Evolutionary conservation across 2,888 invertebrate genomes (phyloP).

Genomic region (Leptinotarsa rubiginosa): DNA sequence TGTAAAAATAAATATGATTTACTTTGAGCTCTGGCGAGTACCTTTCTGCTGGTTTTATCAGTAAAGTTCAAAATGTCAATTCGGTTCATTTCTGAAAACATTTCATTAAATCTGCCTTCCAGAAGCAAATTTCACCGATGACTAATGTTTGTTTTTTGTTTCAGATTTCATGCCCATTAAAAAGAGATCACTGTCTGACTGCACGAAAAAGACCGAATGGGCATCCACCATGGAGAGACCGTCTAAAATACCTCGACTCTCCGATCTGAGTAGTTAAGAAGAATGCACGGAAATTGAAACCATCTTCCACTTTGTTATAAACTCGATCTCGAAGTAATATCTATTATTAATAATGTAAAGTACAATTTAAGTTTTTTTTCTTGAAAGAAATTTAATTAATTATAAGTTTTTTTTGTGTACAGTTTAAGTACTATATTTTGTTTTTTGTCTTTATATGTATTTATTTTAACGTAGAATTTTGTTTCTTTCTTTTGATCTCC

Average conservation of each 20-base stretch:
- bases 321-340: conserved; percentile 57
- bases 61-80: too few species aligned
- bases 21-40: too few species aligned
- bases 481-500: conserved; percentile 58
- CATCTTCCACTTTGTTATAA: conserved; percentile 57
- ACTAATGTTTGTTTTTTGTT: conserved; percentile 61
- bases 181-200: conserved; percentile 69
- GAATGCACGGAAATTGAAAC: conserved; percentile 35
- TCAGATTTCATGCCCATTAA: conserved; percentile 78
- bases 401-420: conserved; percentile 53
- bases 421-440: conserved; percentile 57
- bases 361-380: conserved; percentile 58
- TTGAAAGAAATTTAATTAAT: conserved; percentile 56
- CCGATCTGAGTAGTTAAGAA: conserved; percentile 54
- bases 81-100: too few species aligned
- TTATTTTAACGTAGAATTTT: conserved; percentile 50
- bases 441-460: conserved; percentile 57
- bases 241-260: conserved; percentile 65
- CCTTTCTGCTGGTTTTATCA: too few species aligned
- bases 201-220: conserved; percentile 54
- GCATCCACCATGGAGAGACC: conserved; percentile 62
- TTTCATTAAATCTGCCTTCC: too few species aligned
- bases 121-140: neutral
- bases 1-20: too few species aligned
- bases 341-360: conserved; percentile 54